phyloP scores from a whole-genome alignment of 2,113 vertebrate species.

The Saimiri boliviensis region DNA sequence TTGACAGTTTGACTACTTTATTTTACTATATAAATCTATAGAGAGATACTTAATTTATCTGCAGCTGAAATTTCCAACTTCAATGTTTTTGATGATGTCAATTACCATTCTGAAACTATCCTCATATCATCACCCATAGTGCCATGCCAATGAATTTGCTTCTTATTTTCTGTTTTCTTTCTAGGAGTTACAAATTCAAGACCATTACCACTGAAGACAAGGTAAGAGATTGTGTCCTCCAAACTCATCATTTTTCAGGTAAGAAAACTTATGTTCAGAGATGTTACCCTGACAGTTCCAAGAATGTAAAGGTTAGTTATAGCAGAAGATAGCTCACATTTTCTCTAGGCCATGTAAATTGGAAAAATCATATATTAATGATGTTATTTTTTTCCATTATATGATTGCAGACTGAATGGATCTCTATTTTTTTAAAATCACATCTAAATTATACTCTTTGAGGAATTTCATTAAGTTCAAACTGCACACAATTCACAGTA shows the following conservation, averaged over 20 bases:
- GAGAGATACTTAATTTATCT: background rate
- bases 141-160: background rate
- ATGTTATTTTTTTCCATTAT: fast-evolving
- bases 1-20: no score
- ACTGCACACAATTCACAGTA: no score
- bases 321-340: fast-evolving
- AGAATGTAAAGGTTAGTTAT: background rate
- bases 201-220: fast-evolving
- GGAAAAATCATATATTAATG: background rate
- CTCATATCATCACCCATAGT: no score
- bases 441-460: background rate
- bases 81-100: background rate
- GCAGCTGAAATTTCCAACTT: background rate
- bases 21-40: fast-evolving
- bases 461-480: background rate
- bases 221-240: background rate
- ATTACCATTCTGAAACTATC: background rate
- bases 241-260: background rate
- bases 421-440: background rate
- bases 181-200: no score
- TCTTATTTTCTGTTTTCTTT: background rate
- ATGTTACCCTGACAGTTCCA: background rate
- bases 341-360: no score
- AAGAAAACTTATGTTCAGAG: background rate
- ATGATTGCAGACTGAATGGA: background rate